phyloP scores from a whole-genome alignment of 2,113 vertebrate species.

The Chionis minor region DNA sequence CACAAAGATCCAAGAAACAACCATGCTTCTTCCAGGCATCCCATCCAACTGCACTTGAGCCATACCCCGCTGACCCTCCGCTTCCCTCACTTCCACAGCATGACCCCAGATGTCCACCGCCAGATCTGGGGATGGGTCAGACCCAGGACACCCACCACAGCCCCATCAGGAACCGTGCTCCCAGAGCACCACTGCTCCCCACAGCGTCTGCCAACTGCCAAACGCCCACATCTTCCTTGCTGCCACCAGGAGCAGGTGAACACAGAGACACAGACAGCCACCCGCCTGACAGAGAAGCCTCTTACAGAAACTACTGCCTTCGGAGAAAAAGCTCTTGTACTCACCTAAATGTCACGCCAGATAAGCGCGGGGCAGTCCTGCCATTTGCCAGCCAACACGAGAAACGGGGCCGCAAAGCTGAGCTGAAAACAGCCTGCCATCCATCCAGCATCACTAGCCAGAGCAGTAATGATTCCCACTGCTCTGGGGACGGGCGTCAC shows the following conservation, averaged over 20 bases:
- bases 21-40: fast-evolving
- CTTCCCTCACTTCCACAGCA: background rate
- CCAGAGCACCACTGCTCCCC: background rate
- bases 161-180: background rate
- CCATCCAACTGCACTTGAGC: background rate
- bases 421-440: background rate
- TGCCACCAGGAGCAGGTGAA: background rate
- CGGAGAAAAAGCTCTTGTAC: background rate
- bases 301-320: background rate
- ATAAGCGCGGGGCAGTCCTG: background rate
- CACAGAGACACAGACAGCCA: background rate
- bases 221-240: background rate
- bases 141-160: background rate
- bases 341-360: background rate
- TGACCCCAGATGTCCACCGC: background rate
- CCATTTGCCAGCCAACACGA: background rate
- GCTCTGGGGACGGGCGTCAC: background rate
- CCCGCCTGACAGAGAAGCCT: background rate
- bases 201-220: background rate
- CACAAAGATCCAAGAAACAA: background rate
- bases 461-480: background rate
- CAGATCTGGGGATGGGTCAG: fast-evolving
- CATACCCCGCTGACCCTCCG: background rate
- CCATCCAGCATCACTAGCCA: background rate
- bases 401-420: background rate